These are phyloP conservation scores for Boleophthalmus pectinirostris DNA, from an alignment of 2,113 vertebrate species.

Conservation along the genomic window DNA sequence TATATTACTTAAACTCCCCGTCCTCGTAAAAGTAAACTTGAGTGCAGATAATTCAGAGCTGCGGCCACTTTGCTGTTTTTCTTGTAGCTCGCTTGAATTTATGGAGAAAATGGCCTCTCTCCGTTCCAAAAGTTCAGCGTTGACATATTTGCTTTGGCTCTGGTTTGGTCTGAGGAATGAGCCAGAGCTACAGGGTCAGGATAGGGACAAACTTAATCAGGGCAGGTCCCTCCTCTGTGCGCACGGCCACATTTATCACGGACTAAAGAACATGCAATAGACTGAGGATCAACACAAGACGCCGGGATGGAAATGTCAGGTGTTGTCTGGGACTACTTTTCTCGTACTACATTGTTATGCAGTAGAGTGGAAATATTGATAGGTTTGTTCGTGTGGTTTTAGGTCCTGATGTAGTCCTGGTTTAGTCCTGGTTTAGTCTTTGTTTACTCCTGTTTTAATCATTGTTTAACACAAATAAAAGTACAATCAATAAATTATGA, in stretches of 20 bases:
- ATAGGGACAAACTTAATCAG: slow-evolving; percentile 21
- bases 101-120: slow-evolving; percentile 22
- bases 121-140: slow-evolving; percentile 14
- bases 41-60: no score
- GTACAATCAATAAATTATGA: no score
- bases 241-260: background rate
- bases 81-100: slow-evolving; percentile 29
- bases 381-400: no score
- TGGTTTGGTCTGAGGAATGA: slow-evolving; percentile 23
- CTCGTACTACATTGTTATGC: no score
- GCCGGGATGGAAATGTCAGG: background rate
- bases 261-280: background rate
- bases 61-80: slow-evolving; percentile 13
- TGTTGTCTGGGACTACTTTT: background rate
- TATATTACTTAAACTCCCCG: no score
- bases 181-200: slow-evolving; percentile 17
- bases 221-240: background rate
- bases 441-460: no score
- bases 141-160: slow-evolving; percentile 27
- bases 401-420: no score
- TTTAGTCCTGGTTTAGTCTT: no score
- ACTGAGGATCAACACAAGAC: slow-evolving; percentile 12
- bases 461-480: no score
- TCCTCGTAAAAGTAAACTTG: no score
- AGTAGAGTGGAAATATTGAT: no score